Percentiles rank a stretch among this genome's conserved stretches.
Evolutionary conservation across 2,888 invertebrate species (phyloP).

Genomic region (Arenicola marina): DNA sequence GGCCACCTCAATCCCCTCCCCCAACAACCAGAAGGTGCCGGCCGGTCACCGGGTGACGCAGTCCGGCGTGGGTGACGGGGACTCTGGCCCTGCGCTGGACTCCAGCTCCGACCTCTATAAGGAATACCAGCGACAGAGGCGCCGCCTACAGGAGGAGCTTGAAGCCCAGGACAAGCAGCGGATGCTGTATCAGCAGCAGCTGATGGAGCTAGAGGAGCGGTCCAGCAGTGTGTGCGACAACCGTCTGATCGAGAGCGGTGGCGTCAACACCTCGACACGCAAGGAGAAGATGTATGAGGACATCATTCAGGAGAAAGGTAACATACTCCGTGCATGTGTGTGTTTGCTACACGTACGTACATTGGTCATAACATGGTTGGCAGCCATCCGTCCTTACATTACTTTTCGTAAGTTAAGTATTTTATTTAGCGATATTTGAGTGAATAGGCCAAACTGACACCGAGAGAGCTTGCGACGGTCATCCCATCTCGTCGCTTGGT

Average conservation of each 20-base stretch:
- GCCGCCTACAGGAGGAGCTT: slow-evolving; percentile 63
- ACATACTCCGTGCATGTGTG: too few relatives aligned
- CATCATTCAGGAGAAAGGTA: too few relatives aligned
- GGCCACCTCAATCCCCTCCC: neutral
- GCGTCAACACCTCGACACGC: too few relatives aligned
- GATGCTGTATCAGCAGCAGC: slow-evolving; percentile 21
- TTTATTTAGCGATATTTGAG: too few relatives aligned
- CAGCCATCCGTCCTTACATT: too few relatives aligned
- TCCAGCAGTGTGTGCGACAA: slow-evolving; percentile 20
- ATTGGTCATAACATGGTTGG: too few relatives aligned
- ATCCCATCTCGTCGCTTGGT: too few relatives aligned
- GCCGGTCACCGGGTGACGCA: slow-evolving; percentile 37
- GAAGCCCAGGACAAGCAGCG: slow-evolving; percentile 26
- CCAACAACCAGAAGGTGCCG: neutral
- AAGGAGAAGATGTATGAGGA: too few relatives aligned
- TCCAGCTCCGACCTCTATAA: slow-evolving; percentile 75
- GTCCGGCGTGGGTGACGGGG: slow-evolving; percentile 38
- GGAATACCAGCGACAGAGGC: slow-evolving; percentile 73
- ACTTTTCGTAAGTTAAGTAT: too few relatives aligned
- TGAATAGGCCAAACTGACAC: too few relatives aligned
- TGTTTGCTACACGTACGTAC: too few relatives aligned
- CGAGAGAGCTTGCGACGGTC: too few relatives aligned
- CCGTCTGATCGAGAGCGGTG: slow-evolving; percentile 15
- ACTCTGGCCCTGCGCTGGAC: slow-evolving; percentile 66
- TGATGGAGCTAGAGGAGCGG: slow-evolving; percentile 19